Evolutionary conservation across 2,797 vertebrate species (phyloP), one percentile per base, ranked within the genome.

Genomic region (Scleropages formosus): DNA sequence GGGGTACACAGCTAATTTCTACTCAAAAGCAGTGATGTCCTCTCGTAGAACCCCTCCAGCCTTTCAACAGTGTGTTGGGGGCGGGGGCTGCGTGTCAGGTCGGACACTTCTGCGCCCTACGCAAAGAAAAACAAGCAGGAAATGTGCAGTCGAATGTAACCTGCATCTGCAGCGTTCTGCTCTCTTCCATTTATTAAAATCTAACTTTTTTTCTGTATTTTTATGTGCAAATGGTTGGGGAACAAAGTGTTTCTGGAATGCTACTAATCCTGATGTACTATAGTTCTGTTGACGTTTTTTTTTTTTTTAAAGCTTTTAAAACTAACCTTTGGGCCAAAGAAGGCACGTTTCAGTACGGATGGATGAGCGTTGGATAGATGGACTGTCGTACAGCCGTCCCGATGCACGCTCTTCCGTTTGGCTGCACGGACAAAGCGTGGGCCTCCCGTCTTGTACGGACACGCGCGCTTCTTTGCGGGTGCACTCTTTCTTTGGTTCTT

Each of bases 321-420:
- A 64, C 26, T 20, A 46, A 24, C 53, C 24, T 44, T 59, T 72
- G 9, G 27, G 56, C 68, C 68, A 71, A 71, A 72, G 18, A 59
- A 44, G 53, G 56, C 44, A 44, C 44, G 61, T n/a, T 20, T 72
- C n/a, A 22, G 22, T 53, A 16, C 27, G 27, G 27, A 58, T 53
- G 49, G 68, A 26, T 16, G 7, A 70, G 47, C 15, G 27, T 70
- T 16, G 26, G 56, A 26, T 49, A 69, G 24, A 12, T 58, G 20
- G 22, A 12, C 26, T 71, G 53, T 71, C n/a, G 51, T 56, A 46
- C 11, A 16, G 49, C 18, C 12, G 47, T 58, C 27, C 51, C 51
- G 53, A 71, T 3, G 56, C 60, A 62, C 27, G 59, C 7, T n/a
- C 72, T 49, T 60, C 31, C 13, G 13, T n/a, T 18, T 59, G 44